phyloP scores from a whole-genome alignment of 2,888 invertebrate species.

The Ditula angustiorana region DNA sequence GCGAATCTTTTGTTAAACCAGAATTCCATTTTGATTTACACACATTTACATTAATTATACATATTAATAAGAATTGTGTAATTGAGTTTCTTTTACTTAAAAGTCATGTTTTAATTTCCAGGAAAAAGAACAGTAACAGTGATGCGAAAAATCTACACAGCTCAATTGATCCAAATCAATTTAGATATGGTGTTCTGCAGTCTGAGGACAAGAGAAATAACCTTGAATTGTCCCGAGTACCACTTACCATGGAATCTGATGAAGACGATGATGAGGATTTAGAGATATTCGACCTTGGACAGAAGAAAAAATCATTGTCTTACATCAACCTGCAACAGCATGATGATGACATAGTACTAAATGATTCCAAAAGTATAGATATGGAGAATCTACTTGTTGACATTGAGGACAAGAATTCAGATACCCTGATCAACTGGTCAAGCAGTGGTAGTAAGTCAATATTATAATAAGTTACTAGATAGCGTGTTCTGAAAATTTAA shows the following conservation, averaged over 20 bases:
- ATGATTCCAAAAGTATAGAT: conserved; percentile 53
- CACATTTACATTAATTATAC: too few relatives aligned
- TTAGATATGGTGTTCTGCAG: conserved; percentile 80
- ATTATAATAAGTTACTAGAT: conserved; percentile 61
- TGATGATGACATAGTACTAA: conserved; percentile 71
- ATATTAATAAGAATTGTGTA: too few relatives aligned
- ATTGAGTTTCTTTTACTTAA: too few relatives aligned
- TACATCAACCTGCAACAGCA: conserved; percentile 75
- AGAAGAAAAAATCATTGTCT: conserved; percentile 76
- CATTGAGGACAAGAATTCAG: conserved; percentile 72
- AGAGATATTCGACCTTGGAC: conserved; percentile 80
- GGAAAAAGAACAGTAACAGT: conserved; percentile 68
- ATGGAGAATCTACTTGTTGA: conserved; percentile 73
- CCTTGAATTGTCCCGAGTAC: conserved; percentile 74
- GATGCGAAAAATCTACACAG: conserved; percentile 64
- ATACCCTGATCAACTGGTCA: conserved; percentile 76
- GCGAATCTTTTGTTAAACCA: too few relatives aligned
- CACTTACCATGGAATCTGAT: conserved; percentile 80
- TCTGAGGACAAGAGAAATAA: conserved; percentile 77
- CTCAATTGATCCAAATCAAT: conserved; percentile 73
- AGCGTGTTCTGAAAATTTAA: conserved; percentile 3
- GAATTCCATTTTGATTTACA: too few relatives aligned
- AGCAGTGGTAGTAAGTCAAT: conserved; percentile 72
- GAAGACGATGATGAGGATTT: conserved; percentile 81
- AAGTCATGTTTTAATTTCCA: conserved; percentile 54